Percentiles rank a stretch among this genome's conserved stretches.
Conservation (phyloP, 53 echinoderm and acorn worm species). For the Holothuria scabra region DNA sequence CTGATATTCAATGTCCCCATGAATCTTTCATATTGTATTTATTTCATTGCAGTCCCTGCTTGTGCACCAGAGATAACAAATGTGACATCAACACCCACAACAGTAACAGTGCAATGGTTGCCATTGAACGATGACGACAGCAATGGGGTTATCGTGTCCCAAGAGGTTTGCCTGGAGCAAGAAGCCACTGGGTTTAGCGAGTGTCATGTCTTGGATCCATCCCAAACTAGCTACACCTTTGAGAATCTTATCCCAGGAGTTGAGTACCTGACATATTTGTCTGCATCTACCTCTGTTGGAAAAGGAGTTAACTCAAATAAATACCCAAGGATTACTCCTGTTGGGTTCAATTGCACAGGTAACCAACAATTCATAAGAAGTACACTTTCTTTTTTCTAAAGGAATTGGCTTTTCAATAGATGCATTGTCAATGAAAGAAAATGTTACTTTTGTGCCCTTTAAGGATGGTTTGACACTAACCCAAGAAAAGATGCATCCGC, state of each 20-base stretch:
- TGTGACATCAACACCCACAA: slow-evolving; percentile 6
- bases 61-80: slow-evolving; percentile 6
- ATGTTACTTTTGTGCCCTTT: no score
- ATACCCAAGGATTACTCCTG: slow-evolving; percentile 13
- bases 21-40: no score
- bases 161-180: slow-evolving; percentile 17
- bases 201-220: not conserved
- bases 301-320: not conserved
- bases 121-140: not conserved
- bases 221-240: slow-evolving; percentile 1
- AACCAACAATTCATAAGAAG: not conserved
- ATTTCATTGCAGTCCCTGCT: not conserved
- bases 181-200: not conserved
- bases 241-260: not conserved
- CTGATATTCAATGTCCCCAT: no score
- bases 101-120: not conserved
- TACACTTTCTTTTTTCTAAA: no score
- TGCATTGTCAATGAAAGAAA: no score
- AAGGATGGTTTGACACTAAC: no score
- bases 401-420: not conserved
- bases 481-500: no score
- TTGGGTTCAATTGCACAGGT: slow-evolving; percentile 14
- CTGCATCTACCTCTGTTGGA: not conserved
- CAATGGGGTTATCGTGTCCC: slow-evolving; percentile 1
- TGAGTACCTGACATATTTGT: not conserved